Conservation (phyloP, 1,140 invertebrate genomes). For the Nylanderia fulva region DNA sequence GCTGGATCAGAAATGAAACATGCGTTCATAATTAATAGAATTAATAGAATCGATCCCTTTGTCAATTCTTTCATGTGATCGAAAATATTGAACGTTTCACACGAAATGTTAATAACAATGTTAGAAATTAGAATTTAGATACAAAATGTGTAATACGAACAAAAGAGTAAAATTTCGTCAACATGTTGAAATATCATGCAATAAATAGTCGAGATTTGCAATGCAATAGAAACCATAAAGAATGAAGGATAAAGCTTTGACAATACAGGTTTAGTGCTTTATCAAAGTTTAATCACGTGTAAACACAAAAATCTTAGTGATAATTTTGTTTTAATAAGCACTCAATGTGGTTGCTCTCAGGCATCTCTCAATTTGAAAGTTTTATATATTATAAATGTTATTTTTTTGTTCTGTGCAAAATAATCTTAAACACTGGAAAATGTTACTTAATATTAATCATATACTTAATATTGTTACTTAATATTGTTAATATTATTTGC, state of each 20-base stretch:
- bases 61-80: slow-evolving; percentile 18
- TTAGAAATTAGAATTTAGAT: slow-evolving; percentile 2
- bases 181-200: not conserved
- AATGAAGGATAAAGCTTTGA: slow-evolving; percentile 3
- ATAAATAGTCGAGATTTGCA: not conserved
- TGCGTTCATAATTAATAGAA: not conserved
- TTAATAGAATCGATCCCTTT: slow-evolving; percentile 28
- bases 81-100: not conserved
- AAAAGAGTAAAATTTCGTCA: slow-evolving; percentile 16
- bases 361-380: slow-evolving; percentile 21
- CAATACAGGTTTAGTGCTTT: slow-evolving; percentile 27
- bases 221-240: slow-evolving; percentile 21
- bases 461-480: not conserved
- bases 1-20: slow-evolving; percentile 59
- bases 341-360: slow-evolving; percentile 16
- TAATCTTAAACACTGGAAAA: not conserved
- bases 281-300: not conserved
- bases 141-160: not conserved
- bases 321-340: slow-evolving; percentile 52
- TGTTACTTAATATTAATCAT: slow-evolving; percentile 8
- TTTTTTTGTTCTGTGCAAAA: not conserved
- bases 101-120: not conserved
- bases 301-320: slow-evolving; percentile 26
- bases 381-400: slow-evolving; percentile 1
- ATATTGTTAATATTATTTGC: not conserved